Percentiles rank a stretch among this genome's conserved stretches.
Evolutionary conservation across 2,113 vertebrate species (phyloP).

Genomic region (Euleptes europaea): DNA sequence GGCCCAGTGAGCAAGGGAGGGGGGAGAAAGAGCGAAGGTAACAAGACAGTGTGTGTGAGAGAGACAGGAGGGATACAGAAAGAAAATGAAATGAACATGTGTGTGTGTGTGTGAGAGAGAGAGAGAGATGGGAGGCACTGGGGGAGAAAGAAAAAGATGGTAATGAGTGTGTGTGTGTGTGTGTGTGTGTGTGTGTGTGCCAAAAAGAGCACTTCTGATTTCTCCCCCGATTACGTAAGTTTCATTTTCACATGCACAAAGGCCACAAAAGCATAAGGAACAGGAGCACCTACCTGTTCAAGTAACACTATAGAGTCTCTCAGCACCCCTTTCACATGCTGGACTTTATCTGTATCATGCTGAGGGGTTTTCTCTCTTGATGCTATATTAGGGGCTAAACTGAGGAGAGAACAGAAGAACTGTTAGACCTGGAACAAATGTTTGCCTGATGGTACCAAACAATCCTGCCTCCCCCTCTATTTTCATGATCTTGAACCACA

Average conservation of each 20-base stretch:
- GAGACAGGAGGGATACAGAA: no score
- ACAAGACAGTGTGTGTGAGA: no score
- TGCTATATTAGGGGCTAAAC: conserved; percentile 65
- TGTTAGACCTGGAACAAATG: background rate
- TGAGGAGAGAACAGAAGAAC: conserved; percentile 58
- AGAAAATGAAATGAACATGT: no score
- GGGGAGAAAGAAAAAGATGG: no score
- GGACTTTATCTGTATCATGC: conserved; percentile 65
- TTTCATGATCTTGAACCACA: background rate
- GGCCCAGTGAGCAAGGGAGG: no score
- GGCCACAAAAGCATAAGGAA: background rate
- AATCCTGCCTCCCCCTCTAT: background rate
- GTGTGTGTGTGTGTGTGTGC: no score
- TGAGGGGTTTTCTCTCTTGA: conserved; percentile 65
- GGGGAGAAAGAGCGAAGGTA: no score
- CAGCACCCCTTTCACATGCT: conserved; percentile 84
- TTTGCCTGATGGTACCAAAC: background rate
- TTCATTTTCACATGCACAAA: background rate
- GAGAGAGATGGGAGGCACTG: no score
- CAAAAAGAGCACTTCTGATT: no score
- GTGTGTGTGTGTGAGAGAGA: no score
- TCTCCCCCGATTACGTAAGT: background rate
- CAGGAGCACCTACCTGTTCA: conserved; percentile 81
- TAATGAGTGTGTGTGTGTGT: no score
- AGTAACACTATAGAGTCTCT: conserved; percentile 91